These are phyloP conservation scores for Amia ocellicauda DNA, from an alignment of 2,113 vertebrate genomes.

Conservation along the genomic window DNA sequence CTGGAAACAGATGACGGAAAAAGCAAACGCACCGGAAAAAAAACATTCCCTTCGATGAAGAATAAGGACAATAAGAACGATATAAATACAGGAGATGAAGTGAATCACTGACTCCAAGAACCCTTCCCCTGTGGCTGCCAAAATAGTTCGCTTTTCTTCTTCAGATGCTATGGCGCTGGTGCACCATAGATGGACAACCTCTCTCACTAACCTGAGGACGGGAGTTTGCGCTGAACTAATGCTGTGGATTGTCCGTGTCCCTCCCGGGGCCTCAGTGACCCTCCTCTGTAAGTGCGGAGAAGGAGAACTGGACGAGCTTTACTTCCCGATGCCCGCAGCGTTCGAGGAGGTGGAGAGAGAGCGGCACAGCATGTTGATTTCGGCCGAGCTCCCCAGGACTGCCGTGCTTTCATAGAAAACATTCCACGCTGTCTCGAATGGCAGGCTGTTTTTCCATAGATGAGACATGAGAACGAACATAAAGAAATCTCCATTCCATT, in stretches of 20 bases:
- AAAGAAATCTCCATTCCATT: conserved; percentile 14
- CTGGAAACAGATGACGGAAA: conserved; percentile 47
- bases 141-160: conserved; percentile 24
- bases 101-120: conserved; percentile 2
- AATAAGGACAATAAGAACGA: background rate
- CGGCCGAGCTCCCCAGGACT: background rate
- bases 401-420: conserved; percentile 9
- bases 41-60: conserved; percentile 32
- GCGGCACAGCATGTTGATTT: conserved; percentile 5
- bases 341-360: conserved; percentile 3
- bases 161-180: conserved; percentile 15
- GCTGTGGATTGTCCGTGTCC: background rate
- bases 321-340: conserved; percentile 1
- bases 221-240: background rate
- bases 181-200: background rate
- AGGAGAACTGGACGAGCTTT: conserved; percentile 7
- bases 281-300: background rate
- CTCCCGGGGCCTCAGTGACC: background rate
- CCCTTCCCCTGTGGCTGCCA: conserved; percentile 17
- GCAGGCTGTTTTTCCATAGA: conserved; percentile 19
- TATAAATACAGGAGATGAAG: background rate
- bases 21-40: no score
- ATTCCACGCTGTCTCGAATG: conserved; percentile 12
- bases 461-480: background rate
- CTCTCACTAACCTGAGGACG: background rate